These are phyloP conservation scores for Tromatobia lineatoria DNA, from an alignment of 2,888 invertebrate species.

Conservation along the genomic window DNA sequence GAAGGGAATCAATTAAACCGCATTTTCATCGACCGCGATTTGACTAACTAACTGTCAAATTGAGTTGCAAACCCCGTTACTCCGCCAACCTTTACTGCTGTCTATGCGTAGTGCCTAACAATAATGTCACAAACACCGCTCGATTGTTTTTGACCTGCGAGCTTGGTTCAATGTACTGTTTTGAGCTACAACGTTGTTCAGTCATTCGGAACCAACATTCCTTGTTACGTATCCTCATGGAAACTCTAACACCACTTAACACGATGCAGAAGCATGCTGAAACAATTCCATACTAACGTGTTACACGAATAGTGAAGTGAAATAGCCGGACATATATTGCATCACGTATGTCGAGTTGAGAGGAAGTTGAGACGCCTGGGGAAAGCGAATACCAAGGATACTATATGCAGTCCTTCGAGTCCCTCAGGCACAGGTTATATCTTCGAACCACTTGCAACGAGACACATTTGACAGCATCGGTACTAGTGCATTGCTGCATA, in stretches of 20 bases:
- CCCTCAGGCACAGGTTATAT: constrained; percentile 45
- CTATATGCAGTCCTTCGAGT: constrained; percentile 42
- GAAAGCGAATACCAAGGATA: constrained; percentile 52
- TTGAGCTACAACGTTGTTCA: constrained; percentile 23
- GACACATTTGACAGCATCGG: constrained; percentile 34
- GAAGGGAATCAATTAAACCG: background rate
- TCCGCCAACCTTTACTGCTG: background rate
- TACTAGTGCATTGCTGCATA: constrained; percentile 55
- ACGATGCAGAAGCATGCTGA: background rate
- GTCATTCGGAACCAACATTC: background rate
- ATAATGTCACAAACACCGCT: constrained; percentile 35
- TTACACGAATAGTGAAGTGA: constrained; percentile 61
- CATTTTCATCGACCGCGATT: constrained; percentile 33
- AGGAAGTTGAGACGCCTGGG: constrained; percentile 27
- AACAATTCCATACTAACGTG: constrained; percentile 56
- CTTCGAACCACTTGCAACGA: constrained; percentile 8
- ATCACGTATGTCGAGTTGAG: constrained; percentile 46
- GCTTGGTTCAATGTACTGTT: constrained; percentile 32
- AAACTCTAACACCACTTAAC: constrained; percentile 42
- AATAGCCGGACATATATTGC: constrained; percentile 63
- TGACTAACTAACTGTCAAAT: constrained; percentile 29
- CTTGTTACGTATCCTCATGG: background rate
- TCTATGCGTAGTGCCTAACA: background rate
- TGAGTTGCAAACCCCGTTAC: background rate
- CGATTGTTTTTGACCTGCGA: constrained; percentile 31